Evolutionary conservation across 2,113 vertebrate genomes (phyloP), one percentile per base, ranked within the genome.

Genomic region (Elgaria multicarinata): DNA sequence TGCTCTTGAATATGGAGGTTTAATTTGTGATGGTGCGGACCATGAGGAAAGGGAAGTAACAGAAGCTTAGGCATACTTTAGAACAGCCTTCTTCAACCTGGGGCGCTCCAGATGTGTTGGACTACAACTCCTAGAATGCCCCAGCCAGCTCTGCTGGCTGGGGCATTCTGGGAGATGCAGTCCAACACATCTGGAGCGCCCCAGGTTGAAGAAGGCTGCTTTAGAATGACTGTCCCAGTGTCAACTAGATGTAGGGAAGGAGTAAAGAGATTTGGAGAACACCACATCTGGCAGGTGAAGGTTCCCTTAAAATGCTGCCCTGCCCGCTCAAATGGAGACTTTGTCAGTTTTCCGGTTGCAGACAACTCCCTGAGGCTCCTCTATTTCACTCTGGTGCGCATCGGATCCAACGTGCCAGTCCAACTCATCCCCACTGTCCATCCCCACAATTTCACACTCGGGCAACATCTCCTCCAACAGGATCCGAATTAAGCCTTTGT

Each of bases 381-480:
- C 44, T 22, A 0, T 8, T 22, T 66, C 33, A 6, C 36, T 14
- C 9, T 6, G 1, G 4, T 28, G 26, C 0, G 6, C 1, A 14
- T 79, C 14, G 3, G 0, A n/a, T 18, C 77, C 50, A 6, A 12
- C 0, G 2, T 0, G 0, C 4, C 8, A 28, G 36, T 22, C 33
- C 18, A 92, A 74, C n/a, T 72, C 77, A 12, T 93, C 90, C 9
- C 95, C 55, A 36, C 97, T 98, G 13, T 97, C 95, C 2, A 90
- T 89, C 24, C 98, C 98, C 2, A 92, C 92, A 83, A 99, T 94
- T 39, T 96, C 85, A 36, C 98, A 99, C n/a, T 90, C 89, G 3
- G 98, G 98, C 78, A 99, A 93, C 97, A 98, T 98, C 91, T 99
- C 98, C 89, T 99, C 98, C 93, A 99, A 81, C 72, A 99, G 93